Conservation (phyloP, 2,888 invertebrate genomes). For the Dendrolimus pini region DNA sequence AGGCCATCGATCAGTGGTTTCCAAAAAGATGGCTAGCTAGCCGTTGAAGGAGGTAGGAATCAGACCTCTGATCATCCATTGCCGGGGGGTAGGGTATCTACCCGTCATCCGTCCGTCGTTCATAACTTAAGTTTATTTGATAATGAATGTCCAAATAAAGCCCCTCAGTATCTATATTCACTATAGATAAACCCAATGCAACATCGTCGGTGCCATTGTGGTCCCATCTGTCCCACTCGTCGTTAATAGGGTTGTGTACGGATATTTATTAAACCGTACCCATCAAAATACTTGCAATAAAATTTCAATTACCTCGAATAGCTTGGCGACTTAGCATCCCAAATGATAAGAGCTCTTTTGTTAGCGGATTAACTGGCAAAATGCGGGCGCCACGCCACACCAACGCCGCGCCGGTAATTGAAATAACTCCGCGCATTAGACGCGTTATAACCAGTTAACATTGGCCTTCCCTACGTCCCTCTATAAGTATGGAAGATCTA, state of each 20-base stretch:
- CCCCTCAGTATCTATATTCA: too few relatives aligned
- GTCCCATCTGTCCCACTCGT: background rate
- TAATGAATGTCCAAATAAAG: too few relatives aligned
- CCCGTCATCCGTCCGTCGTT: too few relatives aligned
- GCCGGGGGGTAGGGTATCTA: too few relatives aligned
- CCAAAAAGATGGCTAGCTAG: too few relatives aligned
- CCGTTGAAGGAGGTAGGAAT: too few relatives aligned
- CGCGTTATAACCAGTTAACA: constrained; percentile 20
- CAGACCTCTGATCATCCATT: too few relatives aligned
- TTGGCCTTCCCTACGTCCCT: constrained; percentile 7
- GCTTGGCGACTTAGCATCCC: constrained; percentile 26
- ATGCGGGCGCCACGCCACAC: constrained; percentile 29
- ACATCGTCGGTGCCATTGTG: constrained; percentile 1
- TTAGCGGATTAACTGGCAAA: constrained; percentile 47
- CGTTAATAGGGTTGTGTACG: background rate
- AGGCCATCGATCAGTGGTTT: too few relatives aligned
- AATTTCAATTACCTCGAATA: constrained; percentile 45
- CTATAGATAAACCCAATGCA: background rate
- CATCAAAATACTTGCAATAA: constrained; percentile 44
- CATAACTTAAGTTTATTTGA: too few relatives aligned
- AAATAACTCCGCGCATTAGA: constrained; percentile 49
- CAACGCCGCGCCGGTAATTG: constrained; percentile 36
- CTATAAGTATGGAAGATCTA: too few relatives aligned
- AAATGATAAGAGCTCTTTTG: constrained; percentile 44
- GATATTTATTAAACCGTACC: constrained; percentile 16